Evolutionary conservation across 2,113 vertebrate genomes (phyloP).

Genomic region (Actenoides lindsayi): DNA sequence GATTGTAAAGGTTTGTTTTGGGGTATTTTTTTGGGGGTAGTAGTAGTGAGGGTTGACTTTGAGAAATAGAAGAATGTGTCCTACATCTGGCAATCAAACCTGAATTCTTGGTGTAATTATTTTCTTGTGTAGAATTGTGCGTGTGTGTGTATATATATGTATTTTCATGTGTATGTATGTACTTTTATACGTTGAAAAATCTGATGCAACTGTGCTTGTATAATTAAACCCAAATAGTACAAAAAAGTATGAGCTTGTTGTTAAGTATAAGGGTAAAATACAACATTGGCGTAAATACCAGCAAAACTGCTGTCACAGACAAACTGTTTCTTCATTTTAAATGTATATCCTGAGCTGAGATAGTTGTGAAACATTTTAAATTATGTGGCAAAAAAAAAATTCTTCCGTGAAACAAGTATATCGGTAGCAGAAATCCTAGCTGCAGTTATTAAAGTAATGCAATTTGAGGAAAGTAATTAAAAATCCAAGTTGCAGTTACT

Average conservation of each 20-base stretch:
- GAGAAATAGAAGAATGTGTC: neutral
- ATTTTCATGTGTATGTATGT: neutral
- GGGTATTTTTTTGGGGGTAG: accelerated
- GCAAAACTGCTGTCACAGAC: neutral
- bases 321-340: neutral
- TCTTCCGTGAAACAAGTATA: constrained; percentile 24
- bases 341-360: neutral
- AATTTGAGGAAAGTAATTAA: constrained; percentile 64
- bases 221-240: neutral
- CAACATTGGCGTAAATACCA: neutral
- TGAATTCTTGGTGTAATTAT: neutral
- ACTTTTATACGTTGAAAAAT: neutral
- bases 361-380: neutral
- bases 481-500: constrained; percentile 40
- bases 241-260: neutral
- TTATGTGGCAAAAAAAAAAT: neutral
- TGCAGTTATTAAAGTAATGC: constrained; percentile 42
- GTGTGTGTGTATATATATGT: accelerated
- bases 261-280: neutral
- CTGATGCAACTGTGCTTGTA: neutral
- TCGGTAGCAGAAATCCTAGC: constrained; percentile 35
- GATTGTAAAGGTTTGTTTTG: neutral
- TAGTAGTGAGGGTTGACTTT: neutral
- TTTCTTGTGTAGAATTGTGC: neutral
- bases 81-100: neutral